phyloP scores from a whole-genome alignment of 1,140 invertebrate genomes.

The Riptortus pedestris region DNA sequence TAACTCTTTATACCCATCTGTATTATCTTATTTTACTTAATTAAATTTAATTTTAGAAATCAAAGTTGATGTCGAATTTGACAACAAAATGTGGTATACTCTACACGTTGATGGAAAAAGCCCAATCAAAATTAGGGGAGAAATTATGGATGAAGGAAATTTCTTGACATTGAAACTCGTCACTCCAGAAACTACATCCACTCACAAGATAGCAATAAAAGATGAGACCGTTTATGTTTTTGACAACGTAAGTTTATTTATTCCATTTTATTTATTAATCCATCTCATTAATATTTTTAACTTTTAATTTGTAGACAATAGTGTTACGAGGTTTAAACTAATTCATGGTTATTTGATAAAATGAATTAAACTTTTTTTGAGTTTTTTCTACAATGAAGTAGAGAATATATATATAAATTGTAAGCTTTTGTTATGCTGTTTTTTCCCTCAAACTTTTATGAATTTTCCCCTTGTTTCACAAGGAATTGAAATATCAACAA shows the following conservation, averaged over 20 bases:
- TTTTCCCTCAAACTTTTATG: too few relatives aligned
- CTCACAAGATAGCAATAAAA: constrained; percentile 39
- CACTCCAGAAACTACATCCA: background rate
- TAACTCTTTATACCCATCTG: too few relatives aligned
- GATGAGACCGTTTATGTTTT: constrained; percentile 46
- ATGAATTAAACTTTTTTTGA: too few relatives aligned
- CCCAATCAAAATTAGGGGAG: constrained; percentile 5
- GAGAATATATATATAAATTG: too few relatives aligned
- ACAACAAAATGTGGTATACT: constrained; percentile 33
- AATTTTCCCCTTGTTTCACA: too few relatives aligned
- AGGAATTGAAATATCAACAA: too few relatives aligned
- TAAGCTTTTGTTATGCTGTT: too few relatives aligned
- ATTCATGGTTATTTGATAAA: too few relatives aligned
- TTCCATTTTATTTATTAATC: background rate
- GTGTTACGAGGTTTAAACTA: too few relatives aligned
- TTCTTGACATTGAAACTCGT: constrained; percentile 8
- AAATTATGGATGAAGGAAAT: background rate
- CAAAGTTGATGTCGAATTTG: constrained; percentile 22
- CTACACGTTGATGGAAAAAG: constrained; percentile 40
- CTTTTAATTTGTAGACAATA: too few relatives aligned
- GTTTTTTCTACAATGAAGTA: too few relatives aligned
- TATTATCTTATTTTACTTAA: too few relatives aligned
- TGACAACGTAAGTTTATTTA: constrained; percentile 37
- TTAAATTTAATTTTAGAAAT: constrained; percentile 27
- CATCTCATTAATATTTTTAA: background rate